Evolutionary conservation across 2,113 vertebrate species (phyloP).

Genomic region (Trinectes maculatus): DNA sequence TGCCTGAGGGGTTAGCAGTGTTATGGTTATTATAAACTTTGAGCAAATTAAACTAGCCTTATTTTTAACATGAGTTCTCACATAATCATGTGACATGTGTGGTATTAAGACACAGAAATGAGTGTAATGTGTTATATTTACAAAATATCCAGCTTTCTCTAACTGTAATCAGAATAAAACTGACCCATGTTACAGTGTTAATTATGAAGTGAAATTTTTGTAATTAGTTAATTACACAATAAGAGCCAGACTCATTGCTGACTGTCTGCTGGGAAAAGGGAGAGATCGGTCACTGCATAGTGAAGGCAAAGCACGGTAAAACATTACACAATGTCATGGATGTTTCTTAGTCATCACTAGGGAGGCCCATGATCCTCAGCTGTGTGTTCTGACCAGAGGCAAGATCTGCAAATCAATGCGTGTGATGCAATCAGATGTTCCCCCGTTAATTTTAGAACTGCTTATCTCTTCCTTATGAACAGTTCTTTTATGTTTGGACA

Average conservation of each 20-base stretch:
- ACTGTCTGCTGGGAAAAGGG: slow-evolving; percentile 15
- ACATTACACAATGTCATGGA: slow-evolving; percentile 54
- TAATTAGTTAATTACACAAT: slow-evolving; percentile 33
- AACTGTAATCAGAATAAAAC: not conserved
- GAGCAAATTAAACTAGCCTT: not conserved
- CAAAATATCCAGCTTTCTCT: not conserved
- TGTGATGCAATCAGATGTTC: slow-evolving; percentile 57
- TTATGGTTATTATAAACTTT: not conserved
- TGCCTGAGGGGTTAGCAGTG: not conserved
- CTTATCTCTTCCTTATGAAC: slow-evolving; percentile 62
- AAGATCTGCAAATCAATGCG: slow-evolving; percentile 59
- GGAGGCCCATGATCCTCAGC: slow-evolving; percentile 77
- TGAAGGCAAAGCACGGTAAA: slow-evolving; percentile 32
- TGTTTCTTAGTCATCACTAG: slow-evolving; percentile 67
- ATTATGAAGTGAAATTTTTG: not conserved
- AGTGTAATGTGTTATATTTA: not conserved
- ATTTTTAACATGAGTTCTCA: not conserved
- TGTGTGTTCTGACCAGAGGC: slow-evolving; percentile 65
- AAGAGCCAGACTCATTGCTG: slow-evolving; percentile 16
- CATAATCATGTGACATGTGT: not conserved
- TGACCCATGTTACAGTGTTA: not conserved
- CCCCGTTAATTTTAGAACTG: slow-evolving; percentile 65
- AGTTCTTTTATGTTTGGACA: slow-evolving; percentile 62
- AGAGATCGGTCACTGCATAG: slow-evolving; percentile 11
- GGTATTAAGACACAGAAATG: not conserved